Evolutionary conservation across 64 coral and sea anemone species (phyloP), one percentile per base, ranked within the genome.

Genomic region (Cladopsammia gracilis): DNA sequence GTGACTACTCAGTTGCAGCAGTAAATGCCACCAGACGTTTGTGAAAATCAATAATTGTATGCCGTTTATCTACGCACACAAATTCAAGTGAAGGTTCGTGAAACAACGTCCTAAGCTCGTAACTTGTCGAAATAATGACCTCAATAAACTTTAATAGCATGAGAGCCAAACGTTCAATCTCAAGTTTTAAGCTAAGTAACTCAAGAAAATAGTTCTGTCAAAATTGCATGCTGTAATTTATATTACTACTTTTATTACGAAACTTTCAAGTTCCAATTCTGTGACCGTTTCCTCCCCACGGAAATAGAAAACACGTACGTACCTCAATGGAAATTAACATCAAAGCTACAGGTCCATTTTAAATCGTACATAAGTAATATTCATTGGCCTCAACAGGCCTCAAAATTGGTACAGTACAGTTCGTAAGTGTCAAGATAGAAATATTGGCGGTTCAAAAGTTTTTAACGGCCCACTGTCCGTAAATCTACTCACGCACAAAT

Each of bases 1-100:
- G 78, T 64, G 45, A 13, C 72, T 75, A 84, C 87, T 89, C 59
- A 62, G 56, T 74, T 89, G 92, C 78, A 77, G 92, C 87, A 94
- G 69, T 76, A 51, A 56, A 70, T 67, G 16, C 42, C 62, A 87
- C 46, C 18, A 83, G 6, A 42, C 7, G 23, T 34, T 53, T 67
- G 20, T 10, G 49, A 83, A 64, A 58, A 43, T 34, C 34, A 34
- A 34, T 34, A 34, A 34, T 34, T 34, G 34, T 34, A 34, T 34
- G 34, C 34, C 34, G 34, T 34, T 34, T 34, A 34, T 34, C 34
- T 34, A 34, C 34, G 34, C 53, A 12, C 53, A 56, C 53, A 56
- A 56, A 56, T 56, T 56, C 53, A 56, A 56, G 53, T 56, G 53
- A 56, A 56, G 53, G 4, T 56, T 56, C 53, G 53, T 56, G 53